Conservation (phyloP, 2,888 invertebrate species). For the Vandiemenella viatica region DNA sequence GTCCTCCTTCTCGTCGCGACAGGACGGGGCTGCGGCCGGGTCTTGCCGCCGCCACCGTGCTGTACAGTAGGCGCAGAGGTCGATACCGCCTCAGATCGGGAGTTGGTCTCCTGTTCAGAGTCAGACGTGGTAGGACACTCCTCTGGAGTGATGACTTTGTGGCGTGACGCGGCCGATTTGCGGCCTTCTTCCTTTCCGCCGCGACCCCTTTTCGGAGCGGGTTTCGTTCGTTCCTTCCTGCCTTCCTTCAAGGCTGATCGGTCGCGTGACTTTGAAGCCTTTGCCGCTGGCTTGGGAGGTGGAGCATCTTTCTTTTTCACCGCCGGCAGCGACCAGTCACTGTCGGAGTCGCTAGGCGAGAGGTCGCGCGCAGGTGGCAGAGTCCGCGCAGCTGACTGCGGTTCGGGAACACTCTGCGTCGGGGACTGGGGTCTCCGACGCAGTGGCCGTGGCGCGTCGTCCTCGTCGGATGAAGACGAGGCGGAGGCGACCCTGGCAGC, state of each 20-base stretch:
- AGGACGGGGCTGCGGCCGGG: too few relatives aligned
- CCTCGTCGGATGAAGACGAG: background rate
- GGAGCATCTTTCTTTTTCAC: too few relatives aligned
- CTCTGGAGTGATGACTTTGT: conserved; percentile 9
- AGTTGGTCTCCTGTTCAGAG: conserved; percentile 12
- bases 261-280: too few relatives aligned
- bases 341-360: background rate
- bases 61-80: too few relatives aligned
- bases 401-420: background rate
- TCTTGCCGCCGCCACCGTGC: too few relatives aligned
- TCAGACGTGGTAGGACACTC: conserved; percentile 12
- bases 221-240: too few relatives aligned
- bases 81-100: too few relatives aligned
- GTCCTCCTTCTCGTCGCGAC: background rate
- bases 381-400: background rate
- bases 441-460: background rate
- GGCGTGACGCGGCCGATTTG: background rate
- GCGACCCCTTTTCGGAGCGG: too few relatives aligned
- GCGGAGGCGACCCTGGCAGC: background rate
- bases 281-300: background rate
- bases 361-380: background rate
- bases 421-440: background rate
- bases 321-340: background rate
- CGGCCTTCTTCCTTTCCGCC: background rate
- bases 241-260: too few relatives aligned